Evolutionary conservation across 2,797 vertebrate genomes (phyloP), one percentile per base, ranked within the genome.

Genomic region (Cygnus olor): DNA sequence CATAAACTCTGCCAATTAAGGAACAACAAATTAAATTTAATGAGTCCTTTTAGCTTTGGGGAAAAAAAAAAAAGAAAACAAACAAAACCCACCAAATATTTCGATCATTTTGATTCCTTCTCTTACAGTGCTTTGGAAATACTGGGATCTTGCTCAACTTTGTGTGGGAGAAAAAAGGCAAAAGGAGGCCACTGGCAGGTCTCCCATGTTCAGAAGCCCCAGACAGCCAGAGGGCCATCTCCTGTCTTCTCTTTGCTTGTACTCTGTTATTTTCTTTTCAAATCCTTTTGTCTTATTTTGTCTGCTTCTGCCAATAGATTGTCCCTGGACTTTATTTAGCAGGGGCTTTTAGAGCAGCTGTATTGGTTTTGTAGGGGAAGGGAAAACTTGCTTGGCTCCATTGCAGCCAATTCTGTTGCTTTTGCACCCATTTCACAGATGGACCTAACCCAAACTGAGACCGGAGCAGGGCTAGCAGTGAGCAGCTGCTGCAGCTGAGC

Each of bases 121-220:
- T 80, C 88, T 79, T 87, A 42, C 14, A 51, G 38, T 74, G 27
- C 20, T 65, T 91, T 80, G 66, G 61, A 71, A 84, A n/a, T 68
- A 69, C 22, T 47, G 40, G 6, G 16, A 38, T 70, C 38, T 81
- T 76, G 32, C 49, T 84, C 7, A 64, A 30, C 25, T 72, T 53
- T 69, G 40, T 21, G 14, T 38, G 22, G 54, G 68, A 72, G 64
- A 49, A 81, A 57, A 85, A 22, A 72, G n/a, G 30, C 36, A 22
- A 64, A 57, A 69, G 21, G 34, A 72, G 38, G 12, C 54, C 27
- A 27, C 38, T 66, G 58, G 9, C 42, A 49, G 17, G 21, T 84
- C 21, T 81, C 20, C 8, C 16, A 8, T 30, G 12, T 27, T 73
- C 38, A 63, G 72, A 63, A 85, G 16, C 7, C 34, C 9, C 51